These are phyloP conservation scores for Semnornis frantzii DNA, from an alignment of 2,113 vertebrate genomes.

Conservation along the genomic window DNA sequence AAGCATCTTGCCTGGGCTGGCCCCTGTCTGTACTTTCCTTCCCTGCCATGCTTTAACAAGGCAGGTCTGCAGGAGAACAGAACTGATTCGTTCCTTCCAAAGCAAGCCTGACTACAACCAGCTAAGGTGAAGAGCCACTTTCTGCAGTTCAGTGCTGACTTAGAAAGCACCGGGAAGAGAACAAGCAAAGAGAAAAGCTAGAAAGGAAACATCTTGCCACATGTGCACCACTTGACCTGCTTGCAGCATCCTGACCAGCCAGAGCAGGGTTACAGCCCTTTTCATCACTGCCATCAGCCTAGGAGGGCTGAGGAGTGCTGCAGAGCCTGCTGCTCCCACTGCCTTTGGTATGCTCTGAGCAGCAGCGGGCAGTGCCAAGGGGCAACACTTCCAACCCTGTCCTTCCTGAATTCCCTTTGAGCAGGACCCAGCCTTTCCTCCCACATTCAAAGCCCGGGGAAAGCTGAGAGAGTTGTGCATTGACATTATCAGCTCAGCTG, in stretches of 20 bases:
- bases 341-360: neutral
- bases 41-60: neutral
- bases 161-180: neutral
- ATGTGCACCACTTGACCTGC: neutral
- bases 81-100: neutral
- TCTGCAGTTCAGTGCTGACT: neutral
- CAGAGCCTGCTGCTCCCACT: neutral
- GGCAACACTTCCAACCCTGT: neutral
- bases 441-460: rapidly evolving
- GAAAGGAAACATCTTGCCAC: neutral
- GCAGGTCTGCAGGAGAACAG: neutral
- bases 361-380: neutral
- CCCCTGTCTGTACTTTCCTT: neutral
- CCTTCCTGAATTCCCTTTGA: neutral
- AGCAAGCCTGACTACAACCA: neutral
- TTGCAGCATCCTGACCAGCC: constrained; percentile 17
- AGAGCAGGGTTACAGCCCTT: neutral
- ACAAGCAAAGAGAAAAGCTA: neutral
- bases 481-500: neutral
- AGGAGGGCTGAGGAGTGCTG: neutral
- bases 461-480: neutral
- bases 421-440: neutral
- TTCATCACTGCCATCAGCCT: neutral
- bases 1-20: neutral
- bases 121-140: neutral